A percentile compares a stretch with the other conserved stretches of the same genome.
These are phyloP conservation scores for Mastacembelus armatus DNA, from an alignment of 2,797 vertebrate species.

Conservation along the genomic window DNA sequence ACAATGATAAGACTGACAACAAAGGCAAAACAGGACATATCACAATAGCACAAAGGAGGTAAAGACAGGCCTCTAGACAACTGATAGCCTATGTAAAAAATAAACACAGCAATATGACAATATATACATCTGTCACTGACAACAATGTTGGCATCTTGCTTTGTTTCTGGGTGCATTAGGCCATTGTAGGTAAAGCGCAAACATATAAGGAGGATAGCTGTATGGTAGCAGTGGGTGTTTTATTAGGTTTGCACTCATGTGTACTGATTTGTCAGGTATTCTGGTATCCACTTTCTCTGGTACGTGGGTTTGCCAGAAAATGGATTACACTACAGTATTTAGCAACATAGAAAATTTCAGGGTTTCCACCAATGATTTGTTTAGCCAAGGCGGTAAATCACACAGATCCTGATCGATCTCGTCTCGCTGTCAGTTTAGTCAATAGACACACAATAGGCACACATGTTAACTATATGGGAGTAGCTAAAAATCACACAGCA, in stretches of 20 bases:
- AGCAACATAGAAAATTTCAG: not conserved
- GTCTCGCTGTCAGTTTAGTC: not conserved
- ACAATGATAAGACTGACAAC: conserved; percentile 74
- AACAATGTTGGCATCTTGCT: not conserved
- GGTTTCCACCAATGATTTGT: not conserved
- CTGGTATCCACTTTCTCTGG: too few species aligned
- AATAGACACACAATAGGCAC: too few species aligned
- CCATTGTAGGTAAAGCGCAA: not conserved
- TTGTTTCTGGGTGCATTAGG: not conserved
- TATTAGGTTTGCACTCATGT: not conserved
- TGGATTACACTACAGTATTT: not conserved
- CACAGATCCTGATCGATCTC: not conserved
- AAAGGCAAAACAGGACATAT: conserved; percentile 58
- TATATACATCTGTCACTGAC: not conserved
- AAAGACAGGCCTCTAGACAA: conserved; percentile 14
- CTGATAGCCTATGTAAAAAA: conserved; percentile 3
- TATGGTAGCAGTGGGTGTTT: not conserved
- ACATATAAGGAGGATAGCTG: not conserved
- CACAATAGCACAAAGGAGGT: conserved; percentile 42
- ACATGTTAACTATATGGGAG: too few species aligned
- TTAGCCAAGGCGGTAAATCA: not conserved
- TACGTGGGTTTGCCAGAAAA: too few species aligned
- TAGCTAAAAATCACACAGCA: too few species aligned
- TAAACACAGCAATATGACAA: not conserved
- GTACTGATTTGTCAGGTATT: not conserved